Evolutionary conservation across 37 sponge, comb jelly and placozoan species (phyloP).

Genomic region (Geodia barretti): DNA sequence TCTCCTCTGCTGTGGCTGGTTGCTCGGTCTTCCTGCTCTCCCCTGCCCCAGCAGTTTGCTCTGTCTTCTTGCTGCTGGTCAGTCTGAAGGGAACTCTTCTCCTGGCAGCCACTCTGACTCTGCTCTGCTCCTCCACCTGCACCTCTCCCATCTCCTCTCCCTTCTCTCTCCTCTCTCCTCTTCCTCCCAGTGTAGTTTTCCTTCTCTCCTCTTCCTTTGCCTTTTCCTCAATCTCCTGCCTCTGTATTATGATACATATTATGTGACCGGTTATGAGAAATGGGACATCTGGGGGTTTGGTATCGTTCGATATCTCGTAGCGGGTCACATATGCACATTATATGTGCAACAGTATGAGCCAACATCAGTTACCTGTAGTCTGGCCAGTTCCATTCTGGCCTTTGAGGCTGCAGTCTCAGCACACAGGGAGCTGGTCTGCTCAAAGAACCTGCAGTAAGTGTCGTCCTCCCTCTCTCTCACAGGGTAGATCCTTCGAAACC

Average conservation of each 20-base stretch:
- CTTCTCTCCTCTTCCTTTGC: slow-evolving; percentile 42
- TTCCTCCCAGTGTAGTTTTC: background rate
- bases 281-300: background rate
- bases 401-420: slow-evolving; percentile 91
- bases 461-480: slow-evolving; percentile 60
- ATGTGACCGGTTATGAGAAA: background rate
- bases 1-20: background rate
- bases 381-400: slow-evolving; percentile 79
- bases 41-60: slow-evolving; percentile 10
- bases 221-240: slow-evolving; percentile 63
- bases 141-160: background rate
- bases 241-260: slow-evolving; percentile 22
- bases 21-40: background rate
- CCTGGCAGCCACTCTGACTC: background rate
- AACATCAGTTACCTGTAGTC: slow-evolving; percentile 22
- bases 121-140: slow-evolving; percentile 1
- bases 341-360: too few species aligned
- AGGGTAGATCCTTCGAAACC: slow-evolving; percentile 89
- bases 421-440: slow-evolving; percentile 90
- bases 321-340: too few species aligned
- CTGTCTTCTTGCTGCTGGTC: background rate
- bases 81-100: slow-evolving; percentile 38
- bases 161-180: background rate
- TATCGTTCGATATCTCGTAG: too few species aligned
- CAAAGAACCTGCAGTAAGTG: slow-evolving; percentile 80